phyloP scores from a whole-genome alignment of 2,888 invertebrate genomes.

The Rhagophthalmus giganteus region DNA sequence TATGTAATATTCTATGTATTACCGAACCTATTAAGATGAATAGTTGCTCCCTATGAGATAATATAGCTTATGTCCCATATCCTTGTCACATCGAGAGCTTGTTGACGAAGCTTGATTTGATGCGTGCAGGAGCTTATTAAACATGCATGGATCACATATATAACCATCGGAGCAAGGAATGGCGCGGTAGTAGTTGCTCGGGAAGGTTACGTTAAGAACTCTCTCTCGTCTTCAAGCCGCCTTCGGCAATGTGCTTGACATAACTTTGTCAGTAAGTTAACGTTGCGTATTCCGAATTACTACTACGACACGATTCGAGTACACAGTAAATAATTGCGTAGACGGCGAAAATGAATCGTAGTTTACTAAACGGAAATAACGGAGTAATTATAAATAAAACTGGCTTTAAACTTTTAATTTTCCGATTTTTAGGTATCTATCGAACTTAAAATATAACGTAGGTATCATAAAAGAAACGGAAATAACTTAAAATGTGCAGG shows the following conservation, averaged over 20 bases:
- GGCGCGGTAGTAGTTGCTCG: too few relatives aligned
- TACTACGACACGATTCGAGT: conserved; percentile 30
- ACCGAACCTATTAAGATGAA: too few relatives aligned
- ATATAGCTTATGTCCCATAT: conserved; percentile 16
- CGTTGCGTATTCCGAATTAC: conserved; percentile 39
- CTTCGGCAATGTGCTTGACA: conserved; percentile 38
- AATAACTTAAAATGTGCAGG: too few relatives aligned
- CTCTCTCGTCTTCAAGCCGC: conserved; percentile 30
- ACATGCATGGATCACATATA: conserved; percentile 38
- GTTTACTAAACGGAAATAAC: too few relatives aligned
- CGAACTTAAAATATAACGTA: too few relatives aligned
- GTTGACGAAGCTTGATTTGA: conserved; percentile 40
- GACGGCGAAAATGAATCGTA: too few relatives aligned
- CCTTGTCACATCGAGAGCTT: conserved; percentile 31
- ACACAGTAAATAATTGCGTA: conserved; percentile 25
- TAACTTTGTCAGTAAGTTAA: conserved; percentile 40
- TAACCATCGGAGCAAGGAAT: too few relatives aligned
- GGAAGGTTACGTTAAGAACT: conserved; percentile 26
- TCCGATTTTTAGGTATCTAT: too few relatives aligned
- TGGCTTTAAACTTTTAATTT: too few relatives aligned
- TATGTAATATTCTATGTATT: too few relatives aligned
- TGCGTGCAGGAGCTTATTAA: conserved; percentile 41
- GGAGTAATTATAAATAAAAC: too few relatives aligned
- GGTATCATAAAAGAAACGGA: too few relatives aligned
- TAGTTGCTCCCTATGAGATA: conserved; percentile 12